Conservation (phyloP, 1,140 invertebrate genomes). For the Lethrus apterus region DNA sequence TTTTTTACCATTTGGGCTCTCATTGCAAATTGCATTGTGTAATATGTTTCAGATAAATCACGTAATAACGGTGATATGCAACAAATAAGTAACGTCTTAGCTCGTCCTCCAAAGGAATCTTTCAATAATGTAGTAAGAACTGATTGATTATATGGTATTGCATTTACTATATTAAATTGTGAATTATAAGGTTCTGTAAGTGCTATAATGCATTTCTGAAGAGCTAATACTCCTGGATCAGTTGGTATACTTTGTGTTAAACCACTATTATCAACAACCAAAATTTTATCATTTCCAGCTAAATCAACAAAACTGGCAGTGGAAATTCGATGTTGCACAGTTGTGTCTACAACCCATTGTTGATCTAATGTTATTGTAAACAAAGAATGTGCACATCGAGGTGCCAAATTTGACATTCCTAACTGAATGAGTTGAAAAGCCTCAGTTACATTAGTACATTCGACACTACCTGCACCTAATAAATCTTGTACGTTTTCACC, state of each 20-base stretch:
- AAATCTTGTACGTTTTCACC: constrained; percentile 39
- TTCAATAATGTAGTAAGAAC: constrained; percentile 57
- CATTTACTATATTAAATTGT: constrained; percentile 41
- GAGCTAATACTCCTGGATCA: constrained; percentile 48
- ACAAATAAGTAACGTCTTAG: constrained; percentile 57
- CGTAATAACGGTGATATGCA: constrained; percentile 55
- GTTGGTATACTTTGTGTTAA: constrained; percentile 41
- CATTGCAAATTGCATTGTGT: constrained; percentile 53
- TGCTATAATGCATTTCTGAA: constrained; percentile 55
- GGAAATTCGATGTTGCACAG: constrained; percentile 52
- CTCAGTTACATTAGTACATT: constrained; percentile 37
- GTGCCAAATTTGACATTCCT: constrained; percentile 39
- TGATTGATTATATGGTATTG: constrained; percentile 51
- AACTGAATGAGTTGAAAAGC: constrained; percentile 40
- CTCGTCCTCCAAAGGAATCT: constrained; percentile 61
- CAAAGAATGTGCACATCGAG: constrained; percentile 46
- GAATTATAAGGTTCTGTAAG: constrained; percentile 49
- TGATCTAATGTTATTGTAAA: constrained; percentile 63
- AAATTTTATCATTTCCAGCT: constrained; percentile 50
- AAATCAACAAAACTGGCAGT: constrained; percentile 64
- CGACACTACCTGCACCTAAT: constrained; percentile 33
- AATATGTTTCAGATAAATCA: constrained; percentile 54
- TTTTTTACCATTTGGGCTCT: constrained; percentile 56
- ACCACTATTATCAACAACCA: constrained; percentile 38
- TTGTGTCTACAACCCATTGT: constrained; percentile 52